These are phyloP conservation scores for Drosophila eugracilis DNA, from an alignment of 1,140 invertebrate genomes.

Conservation along the genomic window DNA sequence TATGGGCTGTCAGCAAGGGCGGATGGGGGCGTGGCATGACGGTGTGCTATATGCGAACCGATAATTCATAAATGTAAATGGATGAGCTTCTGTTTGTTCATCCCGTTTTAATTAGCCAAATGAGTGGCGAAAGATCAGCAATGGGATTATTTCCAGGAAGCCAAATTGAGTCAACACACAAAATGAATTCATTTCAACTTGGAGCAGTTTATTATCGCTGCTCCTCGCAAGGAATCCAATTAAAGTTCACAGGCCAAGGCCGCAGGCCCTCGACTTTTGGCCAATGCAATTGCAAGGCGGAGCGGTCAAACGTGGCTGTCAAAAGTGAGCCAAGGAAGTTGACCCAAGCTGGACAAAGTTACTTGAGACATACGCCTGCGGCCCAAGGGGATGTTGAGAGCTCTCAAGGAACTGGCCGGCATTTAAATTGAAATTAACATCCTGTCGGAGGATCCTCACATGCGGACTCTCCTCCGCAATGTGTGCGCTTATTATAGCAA, in stretches of 20 bases:
- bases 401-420: constrained; percentile 66
- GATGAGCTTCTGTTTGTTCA: constrained; percentile 58
- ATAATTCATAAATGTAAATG: constrained; percentile 64
- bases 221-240: constrained; percentile 64
- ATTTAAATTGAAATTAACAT: constrained; percentile 83
- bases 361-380: constrained; percentile 37
- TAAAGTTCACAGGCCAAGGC: constrained; percentile 55
- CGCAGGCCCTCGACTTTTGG: constrained; percentile 34
- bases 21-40: constrained; percentile 31
- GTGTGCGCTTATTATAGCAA: constrained; percentile 70
- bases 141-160: constrained; percentile 32
- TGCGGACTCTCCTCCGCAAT: constrained; percentile 34
- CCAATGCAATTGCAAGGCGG: constrained; percentile 43
- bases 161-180: constrained; percentile 28
- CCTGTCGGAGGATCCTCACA: constrained; percentile 55
- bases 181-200: constrained; percentile 41
- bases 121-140: constrained; percentile 39
- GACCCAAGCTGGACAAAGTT: constrained; percentile 38
- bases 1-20: constrained; percentile 55
- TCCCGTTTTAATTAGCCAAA: constrained; percentile 76
- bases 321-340: constrained; percentile 51
- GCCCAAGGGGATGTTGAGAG: constrained; percentile 51
- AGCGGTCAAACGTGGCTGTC: constrained; percentile 7
- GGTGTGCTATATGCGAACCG: constrained; percentile 43
- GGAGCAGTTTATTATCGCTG: neutral